Percentiles rank a stretch among this genome's conserved stretches.
Conservation (phyloP, 2,797 vertebrate species). For the Periophthalmus magnuspinnatus region DNA sequence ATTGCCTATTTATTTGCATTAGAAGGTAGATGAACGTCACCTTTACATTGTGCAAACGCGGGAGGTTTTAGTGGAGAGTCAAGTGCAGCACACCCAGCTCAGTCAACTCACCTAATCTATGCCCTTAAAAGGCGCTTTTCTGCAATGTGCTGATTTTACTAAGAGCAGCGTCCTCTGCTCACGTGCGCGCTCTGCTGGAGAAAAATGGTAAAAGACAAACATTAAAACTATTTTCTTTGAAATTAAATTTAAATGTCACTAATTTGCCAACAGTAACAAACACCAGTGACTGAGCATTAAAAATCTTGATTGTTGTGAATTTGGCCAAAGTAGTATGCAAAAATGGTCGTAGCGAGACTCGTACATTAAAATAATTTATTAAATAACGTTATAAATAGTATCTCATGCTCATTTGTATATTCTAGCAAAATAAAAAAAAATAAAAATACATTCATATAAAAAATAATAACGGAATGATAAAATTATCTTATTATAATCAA, state of each 20-base stretch:
- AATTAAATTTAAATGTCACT: background rate
- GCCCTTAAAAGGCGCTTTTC: constrained; percentile 80
- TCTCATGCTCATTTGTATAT: too few relatives aligned
- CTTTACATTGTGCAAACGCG: constrained; percentile 25
- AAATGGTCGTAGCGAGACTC: background rate
- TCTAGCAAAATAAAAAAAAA: too few relatives aligned
- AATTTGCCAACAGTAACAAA: background rate
- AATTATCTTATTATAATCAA: too few relatives aligned
- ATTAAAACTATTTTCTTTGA: background rate
- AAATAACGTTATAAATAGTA: too few relatives aligned
- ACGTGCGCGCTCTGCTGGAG: constrained; percentile 57
- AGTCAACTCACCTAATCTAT: constrained; percentile 58
- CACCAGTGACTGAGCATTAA: background rate
- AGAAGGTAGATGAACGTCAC: constrained; percentile 35
- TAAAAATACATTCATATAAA: too few relatives aligned
- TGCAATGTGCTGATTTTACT: constrained; percentile 43
- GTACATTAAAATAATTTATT: too few relatives aligned
- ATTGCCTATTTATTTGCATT: constrained; percentile 16
- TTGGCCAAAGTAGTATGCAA: background rate
- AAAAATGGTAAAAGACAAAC: background rate
- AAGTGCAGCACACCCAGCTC: constrained; percentile 71
- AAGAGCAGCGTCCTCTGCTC: constrained; percentile 9
- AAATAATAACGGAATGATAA: too few relatives aligned
- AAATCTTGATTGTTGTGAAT: background rate
- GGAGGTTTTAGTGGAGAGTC: constrained; percentile 29